Percentiles rank a stretch among this genome's conserved stretches.
phyloP scores from a whole-genome alignment of 2,113 vertebrate genomes.

The Malurus elegans region DNA sequence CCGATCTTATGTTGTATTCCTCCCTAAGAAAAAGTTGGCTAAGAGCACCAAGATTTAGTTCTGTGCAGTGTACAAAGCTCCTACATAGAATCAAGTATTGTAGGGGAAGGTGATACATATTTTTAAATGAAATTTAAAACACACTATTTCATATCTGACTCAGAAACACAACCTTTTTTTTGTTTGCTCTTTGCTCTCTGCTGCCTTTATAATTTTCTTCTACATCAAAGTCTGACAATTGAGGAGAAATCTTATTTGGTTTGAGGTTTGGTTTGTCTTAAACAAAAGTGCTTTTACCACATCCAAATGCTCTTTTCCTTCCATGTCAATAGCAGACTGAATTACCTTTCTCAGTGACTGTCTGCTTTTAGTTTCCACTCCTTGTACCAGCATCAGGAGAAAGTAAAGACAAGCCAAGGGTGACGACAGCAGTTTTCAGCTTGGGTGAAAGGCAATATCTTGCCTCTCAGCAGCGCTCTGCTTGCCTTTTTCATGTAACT shows the following conservation, averaged over 20 bases:
- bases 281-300: background rate
- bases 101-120: background rate
- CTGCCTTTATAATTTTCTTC: background rate
- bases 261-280: background rate
- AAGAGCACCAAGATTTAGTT: background rate
- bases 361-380: background rate
- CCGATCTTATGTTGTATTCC: background rate
- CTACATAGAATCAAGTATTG: background rate
- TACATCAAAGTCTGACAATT: background rate
- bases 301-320: background rate
- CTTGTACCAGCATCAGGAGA: background rate
- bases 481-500: background rate
- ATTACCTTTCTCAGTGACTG: background rate
- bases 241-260: background rate
- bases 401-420: background rate
- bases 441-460: background rate
- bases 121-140: background rate
- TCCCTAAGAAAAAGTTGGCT: background rate
- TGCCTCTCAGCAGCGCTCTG: background rate
- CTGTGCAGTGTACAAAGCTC: background rate
- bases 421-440: background rate
- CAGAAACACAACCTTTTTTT: background rate
- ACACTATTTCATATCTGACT: background rate
- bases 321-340: background rate
- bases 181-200: background rate